Evolutionary conservation across 2,888 invertebrate genomes (phyloP), one percentile per base, ranked within the genome.

Genomic region (Orchesellides sinensis): DNA sequence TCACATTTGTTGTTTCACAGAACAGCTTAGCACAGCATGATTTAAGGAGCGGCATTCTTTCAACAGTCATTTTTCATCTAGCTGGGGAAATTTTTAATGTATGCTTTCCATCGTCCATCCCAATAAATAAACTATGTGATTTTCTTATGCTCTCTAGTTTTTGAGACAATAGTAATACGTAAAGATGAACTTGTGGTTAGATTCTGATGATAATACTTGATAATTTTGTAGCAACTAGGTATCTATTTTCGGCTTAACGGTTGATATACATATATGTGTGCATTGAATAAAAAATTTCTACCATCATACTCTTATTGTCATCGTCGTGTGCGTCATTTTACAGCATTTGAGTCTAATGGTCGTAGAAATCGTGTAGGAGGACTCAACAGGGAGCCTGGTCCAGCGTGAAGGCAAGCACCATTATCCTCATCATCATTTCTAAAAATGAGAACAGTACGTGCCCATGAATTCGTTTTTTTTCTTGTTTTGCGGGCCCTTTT

Each of bases 281-380:
- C n/a, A n/a, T n/a, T n/a, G n/a, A n/a, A 27, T 59, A 59, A 59
- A 27, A 59, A 59, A 5, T 14, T 12, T 23, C 59, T 19, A 23
- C 14, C 29, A 2, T 8, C 2, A 32, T 5, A 40, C 40, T n/a
- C n/a, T n/a, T n/a, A n/a, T n/a, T n/a, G n/a, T 23, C 2, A 5
- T 59, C 59, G 59, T 21, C 59, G 59, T 59, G 59, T 59, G 59
- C 59, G 59, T n/a, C n/a, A n/a, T 59, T 59, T 59, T 10, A 14
- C 59, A 40, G n/a, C n/a, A n/a, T 40, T 40, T 40, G n/a, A n/a
- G n/a, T n/a, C n/a, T 40, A 59, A 27, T 27, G 25, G 25, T 17
- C 25, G 25, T 4, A 27, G 12, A 5, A 59, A 59, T 12, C 23
- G 59, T 59, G 59, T 23, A 23, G 59, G 59, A 23, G 23, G 10